Base-by-base conservation (phyloP, 2,113 vertebrate species). In the Peucedramus taeniatus region DNA sequence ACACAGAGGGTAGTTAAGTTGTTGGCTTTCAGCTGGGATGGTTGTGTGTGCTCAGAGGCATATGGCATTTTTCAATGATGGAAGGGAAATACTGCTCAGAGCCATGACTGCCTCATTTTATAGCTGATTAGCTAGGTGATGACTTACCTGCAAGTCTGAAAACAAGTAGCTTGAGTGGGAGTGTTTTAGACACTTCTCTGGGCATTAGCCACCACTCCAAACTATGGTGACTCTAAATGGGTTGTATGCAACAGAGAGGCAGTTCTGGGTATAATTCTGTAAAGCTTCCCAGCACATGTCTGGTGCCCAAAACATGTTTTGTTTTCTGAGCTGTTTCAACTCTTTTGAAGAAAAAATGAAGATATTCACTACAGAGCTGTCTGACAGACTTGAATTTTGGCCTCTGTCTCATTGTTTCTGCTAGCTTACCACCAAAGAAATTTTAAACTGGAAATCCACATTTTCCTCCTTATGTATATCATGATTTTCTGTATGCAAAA, bases 61-160 rank as follows among this genome's bases (percentile, higher is more conserved):
- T 96, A 90, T 95, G 96, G 88, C 61, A 89, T 0, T 1, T 89
- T 87, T 68, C 72, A 82, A 0, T 31, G 76, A 93, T 51, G 45
- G 71, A 70, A 90, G 12, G 26, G 47, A 92, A 72, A 84, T 87
- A 69, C 61, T 75, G 37, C 56, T 71, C 26, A 51, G 71, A 90
- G 69, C 76, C 60, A 78, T 39, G 57, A 72, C 64, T 11, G 5
- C 50, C 18, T 93, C 64, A 20, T 95, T 96, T 96, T 92, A 61
- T 93, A 95, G 85, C 56, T 89, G 64, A 94, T 86, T 94, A 96
- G 40, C n/a, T 68, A 39, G 64, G 39, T 89, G 80, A 92, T 81
- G 72, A 76, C 76, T 71, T 93, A 94, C 83, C 86, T 89, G 40
- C n/a, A 83, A 79, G 76, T 60, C 60, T 83, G 68, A 88, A 89